These are phyloP conservation scores for Neuroscelio doddi DNA, from an alignment of 2,888 invertebrate genomes.

Conservation along the genomic window DNA sequence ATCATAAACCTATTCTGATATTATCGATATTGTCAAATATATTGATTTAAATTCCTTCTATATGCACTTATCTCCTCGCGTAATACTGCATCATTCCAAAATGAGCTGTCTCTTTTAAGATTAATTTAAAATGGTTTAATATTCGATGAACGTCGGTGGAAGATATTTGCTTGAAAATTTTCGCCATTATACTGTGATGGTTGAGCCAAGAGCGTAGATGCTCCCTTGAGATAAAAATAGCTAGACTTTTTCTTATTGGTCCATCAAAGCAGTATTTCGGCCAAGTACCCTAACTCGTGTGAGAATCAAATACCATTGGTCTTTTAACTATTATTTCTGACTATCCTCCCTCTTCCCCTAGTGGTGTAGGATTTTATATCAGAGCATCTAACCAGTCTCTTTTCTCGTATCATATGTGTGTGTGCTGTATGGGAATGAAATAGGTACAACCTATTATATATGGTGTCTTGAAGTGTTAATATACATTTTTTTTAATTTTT, in stretches of 20 bases:
- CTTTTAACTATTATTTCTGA: slow-evolving; percentile 1
- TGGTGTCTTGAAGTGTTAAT: not conserved
- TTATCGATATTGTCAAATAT: no score
- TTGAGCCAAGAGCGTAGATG: slow-evolving; percentile 7
- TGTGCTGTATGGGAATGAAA: not conserved
- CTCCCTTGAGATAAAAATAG: slow-evolving; percentile 7
- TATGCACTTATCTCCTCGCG: no score
- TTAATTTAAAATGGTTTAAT: not conserved
- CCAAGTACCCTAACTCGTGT: slow-evolving; percentile 8
- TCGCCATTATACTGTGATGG: slow-evolving; percentile 15
- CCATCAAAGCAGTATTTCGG: slow-evolving; percentile 3
- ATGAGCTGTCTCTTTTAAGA: no score
- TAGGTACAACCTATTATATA: slow-evolving; percentile 1
- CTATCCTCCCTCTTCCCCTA: not conserved
- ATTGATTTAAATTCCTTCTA: no score
- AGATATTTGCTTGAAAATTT: slow-evolving; percentile 9
- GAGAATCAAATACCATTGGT: slow-evolving; percentile 6
- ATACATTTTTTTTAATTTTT: not conserved
- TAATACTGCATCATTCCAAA: no score
- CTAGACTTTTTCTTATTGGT: slow-evolving; percentile 9
- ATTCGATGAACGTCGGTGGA: not conserved
- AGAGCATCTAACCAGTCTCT: slow-evolving; percentile 9
- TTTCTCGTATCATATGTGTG: not conserved
- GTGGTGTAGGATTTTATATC: slow-evolving; percentile 9
- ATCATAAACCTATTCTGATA: no score